Evolutionary conservation across 2,797 vertebrate species (phyloP).

Genomic region (Anniella stebbinsi): DNA sequence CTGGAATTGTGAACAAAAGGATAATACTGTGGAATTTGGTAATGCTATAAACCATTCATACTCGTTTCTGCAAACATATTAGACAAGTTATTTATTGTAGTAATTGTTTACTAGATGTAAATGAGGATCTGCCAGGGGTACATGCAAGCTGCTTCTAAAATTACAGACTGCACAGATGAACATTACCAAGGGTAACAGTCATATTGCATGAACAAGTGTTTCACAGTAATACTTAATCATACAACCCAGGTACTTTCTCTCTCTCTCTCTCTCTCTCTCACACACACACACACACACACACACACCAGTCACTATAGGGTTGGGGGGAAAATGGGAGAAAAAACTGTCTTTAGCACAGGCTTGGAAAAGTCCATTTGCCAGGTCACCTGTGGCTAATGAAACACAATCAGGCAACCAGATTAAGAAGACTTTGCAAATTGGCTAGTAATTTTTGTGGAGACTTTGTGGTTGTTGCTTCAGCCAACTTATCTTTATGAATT

Average conservation of each 20-base stretch:
- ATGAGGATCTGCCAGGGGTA: neutral
- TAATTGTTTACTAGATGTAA: neutral
- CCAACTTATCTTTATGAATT: neutral
- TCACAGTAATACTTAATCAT: neutral
- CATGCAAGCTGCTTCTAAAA: neutral
- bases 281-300: neutral
- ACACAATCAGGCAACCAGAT: neutral
- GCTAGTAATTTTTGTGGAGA: neutral
- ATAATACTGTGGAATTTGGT: neutral
- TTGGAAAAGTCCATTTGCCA: neutral
- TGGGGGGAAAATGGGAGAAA: neutral
- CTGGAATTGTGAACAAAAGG: neutral
- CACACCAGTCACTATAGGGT: neutral
- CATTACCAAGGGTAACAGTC: neutral
- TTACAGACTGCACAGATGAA: constrained; percentile 21
- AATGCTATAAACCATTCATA: neutral
- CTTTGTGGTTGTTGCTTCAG: neutral
- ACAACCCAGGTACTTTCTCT: neutral
- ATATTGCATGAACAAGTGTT: neutral
- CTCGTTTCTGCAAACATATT: neutral
- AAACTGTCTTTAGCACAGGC: too few species aligned
- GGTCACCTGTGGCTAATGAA: neutral
- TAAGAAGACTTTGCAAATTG: neutral
- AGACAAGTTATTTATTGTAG: neutral
- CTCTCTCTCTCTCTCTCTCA: neutral